Evolutionary conservation across 1,140 invertebrate species (phyloP).

Genomic region (Tetraneura akinire): DNA sequence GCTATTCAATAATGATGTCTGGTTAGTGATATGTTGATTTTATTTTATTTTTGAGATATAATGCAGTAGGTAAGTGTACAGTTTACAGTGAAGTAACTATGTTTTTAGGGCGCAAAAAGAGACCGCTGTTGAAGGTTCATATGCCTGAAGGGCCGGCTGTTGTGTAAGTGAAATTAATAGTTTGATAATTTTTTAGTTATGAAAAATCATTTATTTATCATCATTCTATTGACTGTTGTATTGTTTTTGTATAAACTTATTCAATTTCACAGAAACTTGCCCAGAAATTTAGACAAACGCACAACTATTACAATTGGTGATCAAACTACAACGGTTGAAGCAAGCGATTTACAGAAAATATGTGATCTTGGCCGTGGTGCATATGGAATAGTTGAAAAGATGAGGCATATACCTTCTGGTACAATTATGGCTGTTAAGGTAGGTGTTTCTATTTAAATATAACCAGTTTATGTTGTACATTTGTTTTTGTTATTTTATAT

Average conservation of each 20-base stretch:
- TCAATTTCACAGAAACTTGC: slow-evolving; percentile 66
- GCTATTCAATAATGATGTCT: slow-evolving; percentile 16
- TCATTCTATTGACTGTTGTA: not conserved
- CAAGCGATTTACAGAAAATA: slow-evolving; percentile 84
- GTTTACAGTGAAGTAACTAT: slow-evolving; percentile 4
- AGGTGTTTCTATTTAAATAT: slow-evolving; percentile 37
- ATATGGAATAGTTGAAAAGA: slow-evolving; percentile 95
- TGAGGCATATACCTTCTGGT: slow-evolving; percentile 84
- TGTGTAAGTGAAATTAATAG: slow-evolving; percentile 22
- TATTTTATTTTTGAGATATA: slow-evolving; percentile 2
- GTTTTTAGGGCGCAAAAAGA: slow-evolving; percentile 40
- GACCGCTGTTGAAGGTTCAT: slow-evolving; percentile 17
- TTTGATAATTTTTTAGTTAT: too few relatives aligned
- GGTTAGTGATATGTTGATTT: slow-evolving; percentile 42
- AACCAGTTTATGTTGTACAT: not conserved
- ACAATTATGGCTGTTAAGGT: slow-evolving; percentile 96
- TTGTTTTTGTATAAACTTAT: not conserved
- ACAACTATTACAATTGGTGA: slow-evolving; percentile 85
- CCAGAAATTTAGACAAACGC: slow-evolving; percentile 80
- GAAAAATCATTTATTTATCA: too few relatives aligned
- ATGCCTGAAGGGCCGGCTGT: slow-evolving; percentile 8
- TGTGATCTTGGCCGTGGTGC: slow-evolving; percentile 91
- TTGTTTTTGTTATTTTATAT: not conserved
- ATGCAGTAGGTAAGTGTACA: slow-evolving; percentile 22
- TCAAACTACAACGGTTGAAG: slow-evolving; percentile 84